Evolutionary conservation across 2,888 invertebrate species (phyloP).

Genomic region (Harpagoxenus sublaevis): DNA sequence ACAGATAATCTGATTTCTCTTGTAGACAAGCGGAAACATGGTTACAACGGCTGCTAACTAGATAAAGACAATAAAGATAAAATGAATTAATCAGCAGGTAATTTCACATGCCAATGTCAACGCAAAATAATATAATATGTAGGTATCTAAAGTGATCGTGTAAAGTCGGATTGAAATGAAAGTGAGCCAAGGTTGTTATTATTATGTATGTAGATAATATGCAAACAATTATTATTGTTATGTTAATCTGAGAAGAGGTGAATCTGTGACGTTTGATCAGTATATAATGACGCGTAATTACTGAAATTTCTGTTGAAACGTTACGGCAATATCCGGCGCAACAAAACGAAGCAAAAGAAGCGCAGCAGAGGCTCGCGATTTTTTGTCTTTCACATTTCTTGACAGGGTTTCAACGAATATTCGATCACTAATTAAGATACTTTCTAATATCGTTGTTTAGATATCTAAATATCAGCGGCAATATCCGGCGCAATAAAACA

Average conservation of each 20-base stretch:
- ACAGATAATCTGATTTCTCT: not conserved
- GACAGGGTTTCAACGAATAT: not conserved
- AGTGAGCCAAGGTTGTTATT: conserved; percentile 43
- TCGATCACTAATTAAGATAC: not conserved
- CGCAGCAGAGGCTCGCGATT: not conserved
- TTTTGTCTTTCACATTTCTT: not conserved
- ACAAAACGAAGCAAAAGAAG: not conserved
- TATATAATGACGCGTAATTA: conserved; percentile 34
- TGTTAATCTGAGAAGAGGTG: conserved; percentile 44
- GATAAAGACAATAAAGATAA: conserved; percentile 8
- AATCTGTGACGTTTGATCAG: conserved; percentile 29
- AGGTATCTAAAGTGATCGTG: not conserved
- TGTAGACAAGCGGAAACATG: not conserved
- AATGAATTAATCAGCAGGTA: conserved; percentile 17
- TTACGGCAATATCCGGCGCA: conserved; percentile 25
- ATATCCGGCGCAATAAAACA: no score
- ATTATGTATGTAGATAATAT: conserved; percentile 31
- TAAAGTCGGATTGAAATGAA: conserved; percentile 23
- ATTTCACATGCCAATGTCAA: conserved; percentile 32
- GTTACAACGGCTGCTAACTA: not conserved
- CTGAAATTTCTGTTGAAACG: conserved; percentile 18
- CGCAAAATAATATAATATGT: conserved; percentile 14
- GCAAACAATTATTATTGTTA: conserved; percentile 50
- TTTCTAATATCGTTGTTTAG: not conserved
- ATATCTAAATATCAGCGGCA: not conserved